Percentiles rank a stretch among this genome's conserved stretches.
phyloP scores from a whole-genome alignment of 2,797 vertebrate species.

The Pantherophis vulpinus region DNA sequence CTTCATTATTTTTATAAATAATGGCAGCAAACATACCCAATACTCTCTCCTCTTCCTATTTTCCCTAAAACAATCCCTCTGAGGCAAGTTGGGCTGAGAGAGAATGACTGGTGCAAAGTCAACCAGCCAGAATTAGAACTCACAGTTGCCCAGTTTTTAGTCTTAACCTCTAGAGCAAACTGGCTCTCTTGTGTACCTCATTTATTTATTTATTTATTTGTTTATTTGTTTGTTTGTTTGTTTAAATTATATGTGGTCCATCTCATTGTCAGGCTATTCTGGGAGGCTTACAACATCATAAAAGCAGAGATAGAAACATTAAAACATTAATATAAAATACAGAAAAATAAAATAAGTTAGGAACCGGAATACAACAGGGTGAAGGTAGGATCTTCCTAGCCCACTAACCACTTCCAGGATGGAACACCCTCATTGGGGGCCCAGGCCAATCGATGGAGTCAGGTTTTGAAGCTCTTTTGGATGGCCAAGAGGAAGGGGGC shows the following conservation, averaged over 20 bases:
- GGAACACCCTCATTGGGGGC: neutral
- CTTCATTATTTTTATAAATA: too few relatives aligned
- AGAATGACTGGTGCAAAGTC: neutral
- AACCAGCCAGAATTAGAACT: neutral
- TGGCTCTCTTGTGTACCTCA: neutral
- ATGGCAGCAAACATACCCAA: too few relatives aligned
- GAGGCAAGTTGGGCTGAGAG: neutral
- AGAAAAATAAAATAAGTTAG: neutral
- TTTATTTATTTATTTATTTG: neutral
- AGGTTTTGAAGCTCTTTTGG: neutral
- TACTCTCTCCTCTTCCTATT: too few relatives aligned
- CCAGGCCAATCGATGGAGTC: neutral
- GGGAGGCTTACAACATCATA: neutral
- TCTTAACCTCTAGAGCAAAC: neutral
- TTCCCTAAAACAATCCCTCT: neutral
- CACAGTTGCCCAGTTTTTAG: neutral
- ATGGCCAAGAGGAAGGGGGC: neutral
- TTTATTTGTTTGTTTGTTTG: neutral
- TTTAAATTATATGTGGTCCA: neutral
- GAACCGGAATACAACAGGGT: neutral
- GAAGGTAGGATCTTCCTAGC: neutral
- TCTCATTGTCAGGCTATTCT: neutral
- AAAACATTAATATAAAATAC: neutral
- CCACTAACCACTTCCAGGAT: neutral
- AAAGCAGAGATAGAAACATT: neutral